Evolutionary conservation across 1,140 invertebrate species (phyloP).

Genomic region (Dreissena polymorpha): DNA sequence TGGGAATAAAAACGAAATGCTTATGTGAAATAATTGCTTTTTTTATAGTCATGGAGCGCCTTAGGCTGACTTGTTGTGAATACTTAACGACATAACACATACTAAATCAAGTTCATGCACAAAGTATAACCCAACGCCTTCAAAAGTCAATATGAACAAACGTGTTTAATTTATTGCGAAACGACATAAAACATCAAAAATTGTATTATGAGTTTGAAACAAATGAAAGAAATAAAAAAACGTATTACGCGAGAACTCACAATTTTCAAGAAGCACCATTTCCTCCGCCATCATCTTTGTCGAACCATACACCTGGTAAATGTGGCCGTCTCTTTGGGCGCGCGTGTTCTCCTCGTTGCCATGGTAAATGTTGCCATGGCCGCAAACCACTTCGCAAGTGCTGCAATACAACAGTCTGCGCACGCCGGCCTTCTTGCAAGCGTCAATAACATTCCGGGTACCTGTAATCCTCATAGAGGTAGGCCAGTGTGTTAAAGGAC

Average conservation of each 20-base stretch:
- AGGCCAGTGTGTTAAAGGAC: no score
- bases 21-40: no score
- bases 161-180: no score
- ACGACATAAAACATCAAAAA: no score
- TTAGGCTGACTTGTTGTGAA: no score
- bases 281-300: slow-evolving; percentile 84
- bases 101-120: background rate
- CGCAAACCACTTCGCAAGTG: slow-evolving; percentile 83
- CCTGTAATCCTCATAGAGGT: slow-evolving; percentile 71
- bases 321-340: slow-evolving; percentile 80
- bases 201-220: no score
- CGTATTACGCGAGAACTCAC: no score
- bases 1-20: slow-evolving; percentile 45
- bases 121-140: background rate
- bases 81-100: no score
- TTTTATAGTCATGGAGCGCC: no score
- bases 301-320: slow-evolving; percentile 83
- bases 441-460: slow-evolving; percentile 82
- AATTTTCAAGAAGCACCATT: slow-evolving; percentile 82
- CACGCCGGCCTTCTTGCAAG: slow-evolving; percentile 82
- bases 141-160: no score
- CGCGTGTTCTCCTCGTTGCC: slow-evolving; percentile 79
- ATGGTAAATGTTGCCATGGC: slow-evolving; percentile 78
- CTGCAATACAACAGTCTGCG: slow-evolving; percentile 83
- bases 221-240: no score